Conservation (phyloP, 2,797 vertebrate species). For the Tenualosa thibaudeaui region DNA sequence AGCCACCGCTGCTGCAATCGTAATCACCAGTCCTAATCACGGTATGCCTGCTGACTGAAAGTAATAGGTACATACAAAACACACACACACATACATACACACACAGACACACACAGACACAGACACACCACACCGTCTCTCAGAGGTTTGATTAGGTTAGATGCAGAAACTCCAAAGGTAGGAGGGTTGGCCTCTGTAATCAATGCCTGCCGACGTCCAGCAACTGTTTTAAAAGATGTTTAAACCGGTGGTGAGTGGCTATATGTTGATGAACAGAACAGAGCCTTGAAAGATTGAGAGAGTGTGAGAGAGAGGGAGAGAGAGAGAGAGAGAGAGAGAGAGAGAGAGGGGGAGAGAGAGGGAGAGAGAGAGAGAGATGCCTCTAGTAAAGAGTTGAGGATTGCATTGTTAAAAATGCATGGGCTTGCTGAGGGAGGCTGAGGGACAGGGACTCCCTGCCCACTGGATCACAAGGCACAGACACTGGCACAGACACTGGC, state of each 20-base stretch:
- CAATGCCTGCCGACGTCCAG: background rate
- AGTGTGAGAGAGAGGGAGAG: background rate
- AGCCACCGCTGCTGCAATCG: background rate
- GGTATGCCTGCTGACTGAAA: background rate
- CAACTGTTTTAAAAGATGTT: background rate
- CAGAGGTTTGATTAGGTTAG: conserved; percentile 25
- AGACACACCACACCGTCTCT: background rate
- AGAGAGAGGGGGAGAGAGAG: background rate
- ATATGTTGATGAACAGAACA: background rate
- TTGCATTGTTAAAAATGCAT: background rate
- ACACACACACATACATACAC: background rate
- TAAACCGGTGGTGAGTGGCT: background rate
- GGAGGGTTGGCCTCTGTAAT: background rate
- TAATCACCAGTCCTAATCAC: background rate
- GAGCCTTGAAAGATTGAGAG: background rate
- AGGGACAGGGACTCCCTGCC: background rate
- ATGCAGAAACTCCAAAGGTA: background rate
- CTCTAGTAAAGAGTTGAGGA: background rate
- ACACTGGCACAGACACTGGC: background rate
- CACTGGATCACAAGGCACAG: background rate
- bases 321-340: background rate
- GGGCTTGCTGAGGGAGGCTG: background rate
- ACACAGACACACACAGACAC: background rate
- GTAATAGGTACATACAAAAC: background rate
- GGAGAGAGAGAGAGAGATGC: background rate